Evolutionary conservation across 2,888 invertebrate species (phyloP), one percentile per base, ranked within the genome.

Genomic region (Caenorhabditis imperialis): DNA sequence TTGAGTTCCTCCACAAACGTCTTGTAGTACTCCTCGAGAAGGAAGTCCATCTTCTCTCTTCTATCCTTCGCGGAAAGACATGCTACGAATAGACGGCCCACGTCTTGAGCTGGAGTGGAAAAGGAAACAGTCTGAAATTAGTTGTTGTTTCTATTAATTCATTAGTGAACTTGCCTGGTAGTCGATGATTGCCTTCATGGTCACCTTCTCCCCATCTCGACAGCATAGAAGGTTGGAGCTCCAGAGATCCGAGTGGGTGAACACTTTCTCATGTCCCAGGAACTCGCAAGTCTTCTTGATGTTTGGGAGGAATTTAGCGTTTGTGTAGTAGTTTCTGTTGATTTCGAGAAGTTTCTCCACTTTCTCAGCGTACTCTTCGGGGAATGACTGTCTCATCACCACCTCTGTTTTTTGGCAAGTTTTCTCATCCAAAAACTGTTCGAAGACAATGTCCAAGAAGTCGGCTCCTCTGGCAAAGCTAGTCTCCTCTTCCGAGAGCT

Each of bases 191-290:
- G 73, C 73, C 23, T 60, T 54, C n/a, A 74, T 23, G 20, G 27
- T 48, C 14, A 61, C 33, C 16, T 30, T 55, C 14, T 61, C 73
- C 7, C 57, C 67, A 2, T 67, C 50, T 20, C 38, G 25, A 1
- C 40, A 50, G 40, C 45, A 67, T 16, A 74, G 42, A 37, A 74
- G 54, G 45, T 74, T 74, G 10, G 51, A 35, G 20, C 48, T 54
- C 73, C 73, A 67, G 5, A 67, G 35, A 22, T 74, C 73, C 5
- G 48, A 58, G 23, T 74, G 73, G 12, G 55, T 61, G 50, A 74
- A 18, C 18, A 74, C 73, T 74, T 45, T 42, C 18, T 23, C 7
- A 37, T 60, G 54, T 2, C 57, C 73, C 20, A 60, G 48, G 47
- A 74, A 60, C 22, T 61, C 33, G 6, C 30, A 50, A 16, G 60